phyloP scores from a whole-genome alignment of 2,888 invertebrate genomes.

The Alviniconcha strummeri region DNA sequence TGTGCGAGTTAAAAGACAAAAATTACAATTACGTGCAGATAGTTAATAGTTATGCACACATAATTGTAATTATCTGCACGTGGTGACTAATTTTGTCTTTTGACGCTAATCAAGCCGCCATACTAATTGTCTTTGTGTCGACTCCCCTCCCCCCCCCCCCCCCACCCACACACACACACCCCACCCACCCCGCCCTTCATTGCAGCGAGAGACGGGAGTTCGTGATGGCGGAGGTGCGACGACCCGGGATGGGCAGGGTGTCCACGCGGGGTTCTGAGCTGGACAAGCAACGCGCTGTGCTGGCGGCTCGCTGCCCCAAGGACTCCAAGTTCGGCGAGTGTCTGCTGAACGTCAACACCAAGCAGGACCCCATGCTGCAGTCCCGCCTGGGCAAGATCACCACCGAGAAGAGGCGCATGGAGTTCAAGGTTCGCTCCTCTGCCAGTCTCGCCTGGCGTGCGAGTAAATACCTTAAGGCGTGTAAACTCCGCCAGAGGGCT shows the following conservation, averaged over 20 bases:
- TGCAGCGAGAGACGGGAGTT: slow-evolving; percentile 37
- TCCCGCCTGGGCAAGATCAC: slow-evolving; percentile 48
- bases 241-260: slow-evolving; percentile 36
- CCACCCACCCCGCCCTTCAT: not conserved
- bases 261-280: slow-evolving; percentile 47
- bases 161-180: not conserved
- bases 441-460: not conserved
- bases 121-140: not conserved
- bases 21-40: too few relatives aligned
- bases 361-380: slow-evolving; percentile 50
- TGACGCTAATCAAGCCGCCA: not conserved
- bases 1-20: too few relatives aligned
- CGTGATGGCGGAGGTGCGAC: slow-evolving; percentile 44
- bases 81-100: not conserved
- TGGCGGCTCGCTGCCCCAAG: slow-evolving; percentile 55
- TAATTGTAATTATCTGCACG: not conserved
- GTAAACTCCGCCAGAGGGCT: not conserved
- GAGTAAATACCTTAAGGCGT: slow-evolving; percentile 8
- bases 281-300: slow-evolving; percentile 56
- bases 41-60: too few relatives aligned
- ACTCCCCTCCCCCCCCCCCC: too few relatives aligned
- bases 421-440: slow-evolving; percentile 35
- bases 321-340: slow-evolving; percentile 60
- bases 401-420: slow-evolving; percentile 53
- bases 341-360: slow-evolving; percentile 53